phyloP scores from a whole-genome alignment of 2,797 vertebrate genomes.

The Brachyrhaphis roseni region DNA sequence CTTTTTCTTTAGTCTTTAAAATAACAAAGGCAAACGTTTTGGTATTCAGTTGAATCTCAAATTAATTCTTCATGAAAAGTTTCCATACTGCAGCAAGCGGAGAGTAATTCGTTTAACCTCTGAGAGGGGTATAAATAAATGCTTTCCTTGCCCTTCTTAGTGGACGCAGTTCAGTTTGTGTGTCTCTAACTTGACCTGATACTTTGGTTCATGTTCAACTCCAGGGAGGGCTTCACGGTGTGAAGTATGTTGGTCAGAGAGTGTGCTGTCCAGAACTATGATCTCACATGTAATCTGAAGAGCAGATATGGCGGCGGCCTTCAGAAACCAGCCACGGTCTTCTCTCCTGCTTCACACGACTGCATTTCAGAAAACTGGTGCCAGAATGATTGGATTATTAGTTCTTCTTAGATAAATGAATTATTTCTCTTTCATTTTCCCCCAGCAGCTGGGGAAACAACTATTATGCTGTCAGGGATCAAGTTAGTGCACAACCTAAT shows the following conservation, averaged over 20 bases:
- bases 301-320: conserved; percentile 66
- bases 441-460: background rate
- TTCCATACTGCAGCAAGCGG: no score
- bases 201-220: conserved; percentile 3
- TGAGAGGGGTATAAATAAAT: background rate
- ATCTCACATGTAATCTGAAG: conserved; percentile 68
- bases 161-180: background rate
- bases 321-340: conserved; percentile 22
- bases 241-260: conserved; percentile 29
- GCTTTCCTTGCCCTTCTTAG: background rate
- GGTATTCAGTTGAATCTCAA: background rate
- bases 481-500: background rate
- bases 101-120: background rate
- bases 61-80: background rate
- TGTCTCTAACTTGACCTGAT: conserved; percentile 1
- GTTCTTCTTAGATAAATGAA: background rate
- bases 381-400: conserved; percentile 1
- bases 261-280: conserved; percentile 31
- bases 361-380: conserved; percentile 40
- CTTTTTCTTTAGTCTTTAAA: background rate
- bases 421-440: background rate
- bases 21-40: background rate
- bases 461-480: background rate
- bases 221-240: conserved; percentile 13
- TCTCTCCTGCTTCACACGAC: conserved; percentile 30